A percentile compares a stretch with the other conserved stretches of the same genome.
Conservation (phyloP, 2,888 invertebrate species). For the Diloba caeruleocephala region DNA sequence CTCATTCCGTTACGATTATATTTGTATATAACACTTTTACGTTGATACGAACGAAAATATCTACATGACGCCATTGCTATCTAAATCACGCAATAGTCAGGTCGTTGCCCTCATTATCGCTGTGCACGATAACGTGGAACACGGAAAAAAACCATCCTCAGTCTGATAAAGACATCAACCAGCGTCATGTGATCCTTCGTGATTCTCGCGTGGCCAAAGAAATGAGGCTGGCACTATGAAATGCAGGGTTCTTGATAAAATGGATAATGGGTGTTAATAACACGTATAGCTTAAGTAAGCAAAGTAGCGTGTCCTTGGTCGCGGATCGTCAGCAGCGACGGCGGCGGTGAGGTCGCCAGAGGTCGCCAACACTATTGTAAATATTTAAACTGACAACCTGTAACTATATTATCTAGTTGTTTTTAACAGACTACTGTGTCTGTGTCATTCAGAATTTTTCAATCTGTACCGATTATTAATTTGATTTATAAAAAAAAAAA, state of each 20-base stretch:
- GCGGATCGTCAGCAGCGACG: conserved; percentile 57
- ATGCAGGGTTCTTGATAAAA: conserved; percentile 55
- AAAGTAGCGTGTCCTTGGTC: conserved; percentile 64
- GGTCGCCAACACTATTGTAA: conserved; percentile 62
- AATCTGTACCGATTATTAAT: conserved; percentile 4
- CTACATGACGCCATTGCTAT: conserved; percentile 63
- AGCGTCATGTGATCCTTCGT: conserved; percentile 62
- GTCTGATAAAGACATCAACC: conserved; percentile 70
- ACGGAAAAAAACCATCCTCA: conserved; percentile 82
- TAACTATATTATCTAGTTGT: conserved; percentile 36
- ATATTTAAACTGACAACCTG: conserved; percentile 58
- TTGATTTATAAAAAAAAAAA: too few relatives aligned
- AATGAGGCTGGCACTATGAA: conserved; percentile 41
- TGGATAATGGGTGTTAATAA: conserved; percentile 58
- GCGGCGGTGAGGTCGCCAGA: conserved; percentile 62
- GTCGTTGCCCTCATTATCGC: conserved; percentile 82
- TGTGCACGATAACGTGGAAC: conserved; percentile 79
- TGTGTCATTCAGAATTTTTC: neutral
- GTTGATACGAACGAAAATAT: conserved; percentile 49
- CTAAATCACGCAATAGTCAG: conserved; percentile 76
- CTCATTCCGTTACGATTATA: conserved; percentile 19
- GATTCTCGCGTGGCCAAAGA: conserved; percentile 29
- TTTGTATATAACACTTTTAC: conserved; percentile 34
- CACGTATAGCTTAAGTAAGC: conserved; percentile 59
- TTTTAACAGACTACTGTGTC: conserved; percentile 20